phyloP scores from a whole-genome alignment of 2,888 invertebrate species.

The Lamellibrachia columna region DNA sequence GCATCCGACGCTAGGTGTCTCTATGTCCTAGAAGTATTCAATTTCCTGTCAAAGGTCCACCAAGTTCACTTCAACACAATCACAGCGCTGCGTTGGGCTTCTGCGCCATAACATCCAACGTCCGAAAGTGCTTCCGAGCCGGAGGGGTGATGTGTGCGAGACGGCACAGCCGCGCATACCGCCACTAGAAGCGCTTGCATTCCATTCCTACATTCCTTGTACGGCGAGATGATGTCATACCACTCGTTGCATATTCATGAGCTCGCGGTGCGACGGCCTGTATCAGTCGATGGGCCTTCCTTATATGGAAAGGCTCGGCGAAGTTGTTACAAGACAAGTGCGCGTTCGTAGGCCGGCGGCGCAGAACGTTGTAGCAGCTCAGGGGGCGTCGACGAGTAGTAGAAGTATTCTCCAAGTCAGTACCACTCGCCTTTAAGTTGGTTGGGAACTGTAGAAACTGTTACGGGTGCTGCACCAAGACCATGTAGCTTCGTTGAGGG shows the following conservation, averaged over 20 bases:
- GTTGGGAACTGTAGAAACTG: not conserved
- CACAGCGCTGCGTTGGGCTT: not conserved
- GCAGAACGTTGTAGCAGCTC: not conserved
- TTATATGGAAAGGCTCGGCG: slow-evolving; percentile 6
- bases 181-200: not conserved
- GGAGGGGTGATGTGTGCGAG: slow-evolving; percentile 12
- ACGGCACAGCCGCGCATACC: slow-evolving; percentile 12
- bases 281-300: not conserved
- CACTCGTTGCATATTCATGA: slow-evolving; percentile 11
- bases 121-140: not conserved
- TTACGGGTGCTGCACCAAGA: not conserved
- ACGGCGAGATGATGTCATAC: not conserved
- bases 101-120: not conserved
- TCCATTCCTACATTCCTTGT: slow-evolving; percentile 12
- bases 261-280: not conserved
- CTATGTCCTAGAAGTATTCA: slow-evolving; percentile 10
- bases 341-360: not conserved
- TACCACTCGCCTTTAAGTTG: not conserved
- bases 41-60: slow-evolving; percentile 4
- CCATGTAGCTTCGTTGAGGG: not conserved
- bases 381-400: not conserved
- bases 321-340: not conserved
- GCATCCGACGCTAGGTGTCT: slow-evolving; percentile 12
- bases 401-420: not conserved
- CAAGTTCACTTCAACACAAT: not conserved